These are phyloP conservation scores for Chiloscyllium plagiosum DNA, from an alignment of 2,113 vertebrate species.

Conservation along the genomic window DNA sequence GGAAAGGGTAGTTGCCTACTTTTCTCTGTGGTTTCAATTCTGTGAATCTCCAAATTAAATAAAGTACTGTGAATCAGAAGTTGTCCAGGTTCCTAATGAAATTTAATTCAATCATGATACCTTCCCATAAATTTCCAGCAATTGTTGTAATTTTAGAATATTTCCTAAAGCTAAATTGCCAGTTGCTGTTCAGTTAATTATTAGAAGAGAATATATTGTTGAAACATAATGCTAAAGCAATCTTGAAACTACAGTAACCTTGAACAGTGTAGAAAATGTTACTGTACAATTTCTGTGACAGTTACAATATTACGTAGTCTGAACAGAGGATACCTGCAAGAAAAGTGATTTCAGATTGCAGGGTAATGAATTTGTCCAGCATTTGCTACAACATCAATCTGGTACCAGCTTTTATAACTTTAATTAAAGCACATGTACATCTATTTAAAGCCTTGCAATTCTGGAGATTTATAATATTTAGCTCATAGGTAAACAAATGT, in stretches of 20 bases:
- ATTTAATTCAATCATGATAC: background rate
- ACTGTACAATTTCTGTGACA: background rate
- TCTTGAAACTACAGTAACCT: background rate
- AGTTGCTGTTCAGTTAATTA: background rate
- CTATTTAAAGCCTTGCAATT: background rate
- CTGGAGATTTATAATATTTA: background rate
- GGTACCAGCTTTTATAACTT: background rate
- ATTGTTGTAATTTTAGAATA: background rate
- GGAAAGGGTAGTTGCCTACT: background rate
- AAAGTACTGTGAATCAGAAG: background rate
- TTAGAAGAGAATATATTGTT: background rate
- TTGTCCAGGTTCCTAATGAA: background rate
- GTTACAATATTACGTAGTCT: background rate
- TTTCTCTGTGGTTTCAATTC: background rate
- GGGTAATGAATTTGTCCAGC: background rate
- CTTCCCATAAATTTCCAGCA: background rate
- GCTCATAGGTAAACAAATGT: background rate
- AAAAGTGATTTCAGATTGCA: background rate
- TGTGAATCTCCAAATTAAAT: background rate
- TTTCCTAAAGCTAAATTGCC: background rate
- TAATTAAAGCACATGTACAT: background rate
- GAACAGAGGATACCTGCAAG: background rate
- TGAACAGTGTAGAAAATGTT: background rate
- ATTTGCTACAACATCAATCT: background rate
- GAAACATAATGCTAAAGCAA: background rate